A percentile compares a stretch with the other conserved stretches of the same genome.
phyloP scores from a whole-genome alignment of 2,113 vertebrate genomes.

The Indicator indicator region DNA sequence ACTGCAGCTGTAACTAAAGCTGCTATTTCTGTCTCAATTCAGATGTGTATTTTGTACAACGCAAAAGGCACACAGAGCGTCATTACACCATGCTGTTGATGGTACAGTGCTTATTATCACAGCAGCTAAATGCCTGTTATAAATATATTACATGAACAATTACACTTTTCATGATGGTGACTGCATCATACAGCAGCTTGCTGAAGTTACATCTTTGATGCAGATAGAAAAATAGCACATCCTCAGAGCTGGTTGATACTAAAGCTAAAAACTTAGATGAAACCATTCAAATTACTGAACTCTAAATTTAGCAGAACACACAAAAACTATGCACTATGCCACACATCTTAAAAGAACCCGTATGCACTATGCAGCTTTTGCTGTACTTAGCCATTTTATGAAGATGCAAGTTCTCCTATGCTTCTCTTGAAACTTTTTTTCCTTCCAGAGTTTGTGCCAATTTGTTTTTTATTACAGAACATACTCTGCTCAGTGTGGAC shows the following conservation, averaged over 20 bases:
- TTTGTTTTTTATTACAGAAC: neutral
- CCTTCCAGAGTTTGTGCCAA: neutral
- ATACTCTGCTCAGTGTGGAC: neutral
- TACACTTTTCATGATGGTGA: neutral
- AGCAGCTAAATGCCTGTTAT: slow-evolving; percentile 35
- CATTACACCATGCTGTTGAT: neutral
- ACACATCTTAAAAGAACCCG: neutral
- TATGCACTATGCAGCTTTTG: neutral
- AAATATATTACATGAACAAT: slow-evolving; percentile 12
- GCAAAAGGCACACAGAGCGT: neutral
- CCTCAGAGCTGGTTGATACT: neutral
- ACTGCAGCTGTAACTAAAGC: neutral
- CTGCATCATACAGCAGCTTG: neutral
- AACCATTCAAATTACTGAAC: neutral
- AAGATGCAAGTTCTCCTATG: neutral
- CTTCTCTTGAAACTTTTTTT: neutral
- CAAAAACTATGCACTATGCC: neutral
- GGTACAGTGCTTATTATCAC: slow-evolving; percentile 59
- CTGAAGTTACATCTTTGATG: neutral
- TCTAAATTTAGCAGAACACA: neutral
- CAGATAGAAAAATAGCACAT: neutral
- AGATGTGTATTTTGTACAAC: neutral
- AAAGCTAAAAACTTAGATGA: neutral
- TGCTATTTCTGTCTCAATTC: slow-evolving; percentile 53
- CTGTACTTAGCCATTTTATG: neutral